These are phyloP conservation scores for Drosophila kambysellisi DNA, from an alignment of 2,888 invertebrate genomes.

Conservation along the genomic window DNA sequence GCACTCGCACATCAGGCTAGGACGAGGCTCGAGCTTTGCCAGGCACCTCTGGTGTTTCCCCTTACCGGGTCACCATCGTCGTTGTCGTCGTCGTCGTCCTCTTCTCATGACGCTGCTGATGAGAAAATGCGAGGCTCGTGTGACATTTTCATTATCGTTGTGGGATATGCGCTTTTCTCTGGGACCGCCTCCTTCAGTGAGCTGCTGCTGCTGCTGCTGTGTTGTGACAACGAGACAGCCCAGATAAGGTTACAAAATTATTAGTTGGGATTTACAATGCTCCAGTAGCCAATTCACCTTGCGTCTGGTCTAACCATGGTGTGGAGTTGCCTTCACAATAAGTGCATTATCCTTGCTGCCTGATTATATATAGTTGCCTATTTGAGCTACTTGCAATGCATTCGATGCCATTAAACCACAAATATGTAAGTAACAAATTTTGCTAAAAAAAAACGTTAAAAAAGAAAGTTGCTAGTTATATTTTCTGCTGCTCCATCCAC, in stretches of 20 bases:
- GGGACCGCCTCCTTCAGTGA: slow-evolving; percentile 6
- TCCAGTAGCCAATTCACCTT: slow-evolving; percentile 41
- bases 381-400: slow-evolving; percentile 23
- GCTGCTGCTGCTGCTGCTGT: not conserved
- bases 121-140: slow-evolving; percentile 83
- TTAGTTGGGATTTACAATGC: slow-evolving; percentile 81
- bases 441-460: slow-evolving; percentile 26
- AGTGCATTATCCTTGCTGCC: slow-evolving; percentile 15
- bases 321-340: not conserved
- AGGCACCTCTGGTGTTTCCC: slow-evolving; percentile 1
- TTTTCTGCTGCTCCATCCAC: not conserved
- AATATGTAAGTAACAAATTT: slow-evolving; percentile 13
- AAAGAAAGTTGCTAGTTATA: not conserved
- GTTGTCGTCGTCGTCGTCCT: slow-evolving; percentile 13
- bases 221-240: slow-evolving; percentile 62
- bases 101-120: slow-evolving; percentile 69
- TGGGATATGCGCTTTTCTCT: slow-evolving; percentile 74
- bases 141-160: slow-evolving; percentile 84
- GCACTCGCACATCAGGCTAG: slow-evolving; percentile 57
- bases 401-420: slow-evolving; percentile 10
- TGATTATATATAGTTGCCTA: slow-evolving; percentile 21
- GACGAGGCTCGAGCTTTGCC: slow-evolving; percentile 30
- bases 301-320: not conserved
- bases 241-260: slow-evolving; percentile 83
- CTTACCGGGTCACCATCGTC: not conserved